These are phyloP conservation scores for Microcaecilia unicolor DNA, from an alignment of 2,797 vertebrate species.

Conservation along the genomic window DNA sequence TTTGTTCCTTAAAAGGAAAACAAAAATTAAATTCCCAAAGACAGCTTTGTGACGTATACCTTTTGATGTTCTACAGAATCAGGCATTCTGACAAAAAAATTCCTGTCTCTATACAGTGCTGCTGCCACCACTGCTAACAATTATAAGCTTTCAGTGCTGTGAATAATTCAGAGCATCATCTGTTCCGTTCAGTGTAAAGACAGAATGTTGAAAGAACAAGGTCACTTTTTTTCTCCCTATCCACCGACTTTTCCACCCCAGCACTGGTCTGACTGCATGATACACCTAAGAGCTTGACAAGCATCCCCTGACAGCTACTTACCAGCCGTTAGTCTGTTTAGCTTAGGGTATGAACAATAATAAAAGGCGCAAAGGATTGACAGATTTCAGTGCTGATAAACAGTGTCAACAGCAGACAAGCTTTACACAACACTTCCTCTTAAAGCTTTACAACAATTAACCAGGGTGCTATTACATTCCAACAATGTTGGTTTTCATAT, in stretches of 20 bases:
- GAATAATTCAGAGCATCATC: constrained; percentile 84
- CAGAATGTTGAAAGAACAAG: constrained; percentile 47
- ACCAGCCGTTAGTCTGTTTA: constrained; percentile 41
- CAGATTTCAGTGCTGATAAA: constrained; percentile 13
- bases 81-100: constrained; percentile 37
- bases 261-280: constrained; percentile 48
- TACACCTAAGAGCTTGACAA: constrained; percentile 44
- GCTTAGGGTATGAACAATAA: constrained; percentile 30
- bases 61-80: constrained; percentile 48
- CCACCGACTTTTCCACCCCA: constrained; percentile 45
- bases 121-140: constrained; percentile 58
- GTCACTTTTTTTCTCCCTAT: constrained; percentile 44
- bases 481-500: constrained; percentile 1
- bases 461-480: constrained; percentile 1
- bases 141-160: constrained; percentile 76
- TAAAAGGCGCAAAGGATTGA: constrained; percentile 23
- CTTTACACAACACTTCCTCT: constrained; percentile 8
- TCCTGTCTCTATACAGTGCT: constrained; percentile 38
- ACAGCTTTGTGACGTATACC: constrained; percentile 28
- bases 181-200: constrained; percentile 48
- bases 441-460: neutral
- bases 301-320: constrained; percentile 39
- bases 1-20: constrained; percentile 17
- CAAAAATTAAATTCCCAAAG: constrained; percentile 41
- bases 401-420: neutral